Evolutionary conservation across 2,113 vertebrate species (phyloP), one percentile per base, ranked within the genome.

Genomic region (Leucosticte australis): DNA sequence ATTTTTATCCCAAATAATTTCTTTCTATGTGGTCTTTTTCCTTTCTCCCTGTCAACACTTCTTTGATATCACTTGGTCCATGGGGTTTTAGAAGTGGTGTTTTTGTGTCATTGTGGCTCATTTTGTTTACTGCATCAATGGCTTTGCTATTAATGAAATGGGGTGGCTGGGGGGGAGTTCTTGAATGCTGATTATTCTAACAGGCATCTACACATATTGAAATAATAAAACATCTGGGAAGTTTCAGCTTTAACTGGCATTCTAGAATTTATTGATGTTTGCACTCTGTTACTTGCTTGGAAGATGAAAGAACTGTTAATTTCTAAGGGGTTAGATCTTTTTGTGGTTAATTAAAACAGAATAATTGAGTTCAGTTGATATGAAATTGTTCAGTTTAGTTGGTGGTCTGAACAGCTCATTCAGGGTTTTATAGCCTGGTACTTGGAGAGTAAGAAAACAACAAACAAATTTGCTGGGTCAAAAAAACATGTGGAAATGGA

Each of bases 261-360:
- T 97, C 90, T 39, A 49, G 56, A 73, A 50, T 50, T 59, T 70
- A 76, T 88, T 83, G 47, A 74, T 89, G 56, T 63, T 93, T 94
- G 35, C 85, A 39, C 33, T 78, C 30, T 63, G 31, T 80, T 89
- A 44, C 63, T 70, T 83, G 57, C 42, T 44, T 74, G 64, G 55
- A 60, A 93, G 75, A 93, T 92, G 56, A 94, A 95, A 91, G 68
- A 52, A 83, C 42, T 67, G 44, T 44, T 46, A 47, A 18, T 95
- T 92, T 96, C 39, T 59, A 37, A 70, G 5, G 15, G 16, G 31
- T 64, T 94, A 94, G 77, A 56, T 79, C 15, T 91, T 84, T 89
- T 37, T 49, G 53, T 71, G 55, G 39, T 69, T 79, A 89, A 82
- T 91, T 93, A 79, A 71, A 94, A 30, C 4, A 13, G 60, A 83